Base-by-base conservation (phyloP, 2,797 vertebrate genomes). In the Pseudomugil tenellus region DNA sequence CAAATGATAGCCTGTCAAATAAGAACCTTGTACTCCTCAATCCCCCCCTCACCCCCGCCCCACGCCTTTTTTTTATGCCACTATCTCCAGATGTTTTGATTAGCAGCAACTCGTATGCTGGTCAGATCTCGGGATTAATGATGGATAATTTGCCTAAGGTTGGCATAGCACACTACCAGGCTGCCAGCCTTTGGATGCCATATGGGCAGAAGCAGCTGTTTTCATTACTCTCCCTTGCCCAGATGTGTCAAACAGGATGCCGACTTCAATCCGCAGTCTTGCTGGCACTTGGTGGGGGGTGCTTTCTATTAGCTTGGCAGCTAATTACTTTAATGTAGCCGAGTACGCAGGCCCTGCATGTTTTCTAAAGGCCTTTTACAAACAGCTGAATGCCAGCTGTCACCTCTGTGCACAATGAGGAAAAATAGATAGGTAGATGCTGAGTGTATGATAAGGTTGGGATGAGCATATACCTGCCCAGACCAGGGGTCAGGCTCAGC, bases 151-250 rank as follows among this genome's bases (percentile, higher is more conserved):
- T 99, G 97, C 97, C 96, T 90, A 94, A 95, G 96, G 96, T 98
- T 96, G 97, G 96, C 95, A 93, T 93, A 88, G 92, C 92, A 88
- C 93, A 93, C 94, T 80, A 87, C 88, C 92, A 86, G 92, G 92
- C 94, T 95, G 95, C 95, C 97, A 98, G 96, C 94, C 96, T 97
- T 96, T 89, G 86, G 86, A 94, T 94, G 96, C 97, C 97, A 99
- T 98, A 97, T 99, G 97, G 97, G 95, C 94, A 91, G 95, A 97
- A 98, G 96, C 98, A 99, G 98, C 97, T 99, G 98, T 98, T 98
- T 98, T 96, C 97, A 99, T 98, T 98, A 98, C 97, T 98, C 96
- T 97, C 96, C 95, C 90, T 94, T 97, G 97, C 97, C 98, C 98
- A 99, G 98, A 99, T 99, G 98, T 99, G 97, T 98, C 97, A 98